A percentile compares a stretch with the other conserved stretches of the same genome.
These are phyloP conservation scores for Ceuthmochares aereus DNA, from an alignment of 2,113 vertebrate genomes.

Conservation along the genomic window DNA sequence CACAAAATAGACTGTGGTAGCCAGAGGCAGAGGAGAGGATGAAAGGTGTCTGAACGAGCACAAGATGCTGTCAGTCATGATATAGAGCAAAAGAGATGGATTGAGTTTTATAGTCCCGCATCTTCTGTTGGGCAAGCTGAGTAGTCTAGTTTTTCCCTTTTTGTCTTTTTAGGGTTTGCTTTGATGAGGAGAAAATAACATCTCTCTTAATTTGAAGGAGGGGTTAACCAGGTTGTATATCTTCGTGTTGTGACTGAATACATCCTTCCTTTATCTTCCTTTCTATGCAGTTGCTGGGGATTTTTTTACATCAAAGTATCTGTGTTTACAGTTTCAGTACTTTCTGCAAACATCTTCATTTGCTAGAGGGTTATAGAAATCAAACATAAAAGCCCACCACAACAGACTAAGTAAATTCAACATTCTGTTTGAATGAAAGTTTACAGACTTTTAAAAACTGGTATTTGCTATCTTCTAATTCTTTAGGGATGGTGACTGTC, in stretches of 20 bases:
- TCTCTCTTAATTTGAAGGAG: not conserved
- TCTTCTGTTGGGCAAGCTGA: not conserved
- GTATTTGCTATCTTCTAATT: not conserved
- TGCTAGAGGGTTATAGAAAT: not conserved
- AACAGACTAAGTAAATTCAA: not conserved
- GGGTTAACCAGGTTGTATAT: not conserved
- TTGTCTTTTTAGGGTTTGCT: not conserved
- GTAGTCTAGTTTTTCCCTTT: not conserved
- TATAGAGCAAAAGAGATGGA: not conserved
- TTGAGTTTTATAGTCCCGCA: accelerated
- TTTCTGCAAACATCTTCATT: not conserved
- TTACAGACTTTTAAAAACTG: not conserved
- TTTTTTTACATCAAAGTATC: not conserved
- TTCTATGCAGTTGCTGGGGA: not conserved
- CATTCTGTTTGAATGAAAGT: not conserved
- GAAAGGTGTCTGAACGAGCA: not conserved
- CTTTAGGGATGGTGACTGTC: not conserved
- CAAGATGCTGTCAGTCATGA: not conserved
- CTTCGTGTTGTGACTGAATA: not conserved
- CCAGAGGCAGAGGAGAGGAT: slow-evolving; percentile 21
- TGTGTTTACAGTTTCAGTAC: not conserved
- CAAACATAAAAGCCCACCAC: not conserved
- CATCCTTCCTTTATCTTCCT: not conserved
- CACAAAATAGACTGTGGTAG: not conserved
- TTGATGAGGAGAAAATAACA: not conserved